Base-by-base conservation (phyloP, 1,140 invertebrate species). In the Diprion similis region DNA sequence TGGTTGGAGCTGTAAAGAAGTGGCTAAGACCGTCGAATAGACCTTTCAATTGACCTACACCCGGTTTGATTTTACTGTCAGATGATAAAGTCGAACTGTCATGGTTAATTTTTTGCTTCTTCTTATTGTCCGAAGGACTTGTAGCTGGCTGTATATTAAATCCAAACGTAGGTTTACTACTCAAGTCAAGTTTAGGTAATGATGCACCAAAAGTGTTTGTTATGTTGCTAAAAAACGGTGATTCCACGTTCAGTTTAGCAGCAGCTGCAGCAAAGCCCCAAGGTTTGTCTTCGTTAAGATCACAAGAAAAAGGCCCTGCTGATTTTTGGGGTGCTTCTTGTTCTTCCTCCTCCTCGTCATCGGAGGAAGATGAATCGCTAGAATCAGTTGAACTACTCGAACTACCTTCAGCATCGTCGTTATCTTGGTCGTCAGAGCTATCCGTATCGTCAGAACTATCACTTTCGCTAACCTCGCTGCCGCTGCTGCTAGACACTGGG, bases 21-120 rank as follows among this genome's bases (percentile, higher is more conserved):
- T 96, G 95, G 74, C 95, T 96, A 10, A 97, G 88, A 3, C 95
- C 95, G 84, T 97, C 95, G 86, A 94, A 96, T 1, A 97, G 86
- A 19, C 94, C 92, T 71, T 93, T 93, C 11, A 96, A 82, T 76
- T 94, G 93, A 8, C 91, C 90, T 78, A 89, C 88, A 37, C 91
- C 91, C 77, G 90, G 86, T 71, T 89, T 82, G 10, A 78, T 85
- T 68, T 88, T 88, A 66, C 84, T 82, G 45, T 80, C 66, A 59
- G 64, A 59, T 78, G 76, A 10, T 4, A 13, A 15, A 13, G 51
- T 15, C 11, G 11, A 15, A 9, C 8, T 59, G n/a, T 59, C 51
- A 59, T 24, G 71, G 18, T 73, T 77, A n/a, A 75, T 76, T 19
- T 46, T 24, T 9, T 73, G 45, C 48, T 78, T 75, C 68, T 78